Evolutionary conservation across 2,888 invertebrate species (phyloP), one percentile per base, ranked within the genome.

Genomic region (Julus scandinavius): DNA sequence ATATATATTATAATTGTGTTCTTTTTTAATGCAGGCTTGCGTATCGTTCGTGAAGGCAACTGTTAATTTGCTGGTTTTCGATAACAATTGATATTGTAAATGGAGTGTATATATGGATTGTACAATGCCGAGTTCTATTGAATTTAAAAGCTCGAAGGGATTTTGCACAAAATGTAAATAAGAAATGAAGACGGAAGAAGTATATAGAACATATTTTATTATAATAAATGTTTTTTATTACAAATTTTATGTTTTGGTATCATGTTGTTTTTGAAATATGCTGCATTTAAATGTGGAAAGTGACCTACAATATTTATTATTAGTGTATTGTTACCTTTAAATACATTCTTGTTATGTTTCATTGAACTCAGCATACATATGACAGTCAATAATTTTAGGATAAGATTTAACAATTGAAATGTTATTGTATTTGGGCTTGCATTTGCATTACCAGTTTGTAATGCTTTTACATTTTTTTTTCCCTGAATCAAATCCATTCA

Each of bases 161-260:
- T 54, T 54, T 11, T 54, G 54, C 54, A 17, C 63, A 63, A 63
- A 63, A 63, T 63, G 63, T 63, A 63, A 63, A 63, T 63, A 63
- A 7, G 63, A 63, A 63, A 45, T 0, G 84, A 84, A 84, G 45
- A 41, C 40, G 40, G 84, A 84, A 84, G 84, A 7, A 15, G 84
- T 41, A 84, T 41, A 84, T 84, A 84, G 84, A 84, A 84, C 45
- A 84, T 84, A 84, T 40, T 84, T 84, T 84, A 38, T 84, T 84
- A 38, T 84, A 41, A 84, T 84, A 63, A 63, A 63, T 63, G 63
- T 6, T 63, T 63, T 63, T 63, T n/a, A n/a, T 63, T 17, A 17
- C 13, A 63, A n/a, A 17, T n/a, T 63, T 11, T 63, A 2, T 17
- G 17, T 2, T 6, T 63, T 13, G 49, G 49, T 63, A 63, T 63